A percentile compares a stretch with the other conserved stretches of the same genome.
These are phyloP conservation scores for Athalia rosae DNA, from an alignment of 2,888 invertebrate species.

Conservation along the genomic window DNA sequence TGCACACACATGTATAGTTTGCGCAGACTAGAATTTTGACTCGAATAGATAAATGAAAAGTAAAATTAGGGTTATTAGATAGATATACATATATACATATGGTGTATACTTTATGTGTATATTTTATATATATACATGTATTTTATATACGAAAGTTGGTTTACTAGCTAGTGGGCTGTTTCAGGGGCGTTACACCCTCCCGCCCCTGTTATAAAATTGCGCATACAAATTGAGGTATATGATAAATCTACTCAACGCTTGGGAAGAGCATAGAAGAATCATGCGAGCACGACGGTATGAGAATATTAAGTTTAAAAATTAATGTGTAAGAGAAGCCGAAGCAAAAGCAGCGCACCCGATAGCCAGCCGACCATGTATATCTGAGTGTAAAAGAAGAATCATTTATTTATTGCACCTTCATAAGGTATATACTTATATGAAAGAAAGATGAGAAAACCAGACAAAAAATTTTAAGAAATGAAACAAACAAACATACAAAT, in stretches of 20 bases:
- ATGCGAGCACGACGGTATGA: too few relatives aligned
- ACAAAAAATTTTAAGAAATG: slow-evolving; percentile 27
- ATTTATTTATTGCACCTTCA: slow-evolving; percentile 61
- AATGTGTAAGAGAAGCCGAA: background rate
- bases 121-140: slow-evolving; percentile 31
- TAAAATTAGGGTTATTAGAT: slow-evolving; percentile 23
- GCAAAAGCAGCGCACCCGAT: slow-evolving; percentile 45
- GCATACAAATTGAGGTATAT: too few relatives aligned
- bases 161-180: slow-evolving; percentile 20
- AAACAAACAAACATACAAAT: slow-evolving; percentile 29
- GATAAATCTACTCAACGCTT: background rate
- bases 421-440: slow-evolving; percentile 48
- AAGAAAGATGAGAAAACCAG: background rate
- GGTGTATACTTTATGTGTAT: slow-evolving; percentile 22
- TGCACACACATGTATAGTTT: background rate
- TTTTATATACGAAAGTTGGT: slow-evolving; percentile 27
- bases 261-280: background rate
- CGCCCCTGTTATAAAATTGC: background rate
- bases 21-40: background rate
- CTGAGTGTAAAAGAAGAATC: slow-evolving; percentile 56
- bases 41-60: slow-evolving; percentile 36
- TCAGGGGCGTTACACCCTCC: slow-evolving; percentile 6
- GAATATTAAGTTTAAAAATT: background rate
- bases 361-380: slow-evolving; percentile 49
- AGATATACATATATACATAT: slow-evolving; percentile 6